Evolutionary conservation across 2,113 vertebrate genomes (phyloP).

Genomic region (Scatophagus argus): DNA sequence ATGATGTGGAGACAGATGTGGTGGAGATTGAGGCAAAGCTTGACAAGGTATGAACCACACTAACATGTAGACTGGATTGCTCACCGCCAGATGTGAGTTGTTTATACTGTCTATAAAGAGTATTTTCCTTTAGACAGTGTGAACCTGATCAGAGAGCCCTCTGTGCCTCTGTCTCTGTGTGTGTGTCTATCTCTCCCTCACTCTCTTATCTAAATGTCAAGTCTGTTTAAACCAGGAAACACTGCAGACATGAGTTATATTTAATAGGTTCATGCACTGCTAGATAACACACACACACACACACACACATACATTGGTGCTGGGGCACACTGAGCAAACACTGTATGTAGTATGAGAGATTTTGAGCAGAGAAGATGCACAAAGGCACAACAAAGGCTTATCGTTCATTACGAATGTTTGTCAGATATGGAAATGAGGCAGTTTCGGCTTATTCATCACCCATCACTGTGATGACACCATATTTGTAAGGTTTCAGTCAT

Average conservation of each 20-base stretch:
- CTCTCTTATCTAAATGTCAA: constrained; percentile 45
- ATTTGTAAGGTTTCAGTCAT: neutral
- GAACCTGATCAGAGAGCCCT: neutral
- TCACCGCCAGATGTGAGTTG: constrained; percentile 8
- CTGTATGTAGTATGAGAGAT: neutral
- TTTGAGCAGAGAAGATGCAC: neutral
- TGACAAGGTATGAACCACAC: constrained; percentile 89
- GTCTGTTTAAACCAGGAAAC: constrained; percentile 40
- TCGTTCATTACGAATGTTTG: neutral
- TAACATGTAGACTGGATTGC: neutral
- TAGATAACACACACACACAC: constrained; percentile 3
- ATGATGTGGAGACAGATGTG: constrained; percentile 98
- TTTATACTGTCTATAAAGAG: neutral
- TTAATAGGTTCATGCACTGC: constrained; percentile 17
- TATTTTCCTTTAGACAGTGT: neutral
- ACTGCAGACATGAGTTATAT: constrained; percentile 14
- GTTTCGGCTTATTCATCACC: constrained; percentile 1
- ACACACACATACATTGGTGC: neutral
- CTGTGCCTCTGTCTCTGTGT: neutral
- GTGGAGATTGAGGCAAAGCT: constrained; percentile 96
- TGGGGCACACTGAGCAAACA: constrained; percentile 29
- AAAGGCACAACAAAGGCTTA: neutral
- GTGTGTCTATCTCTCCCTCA: constrained; percentile 4
- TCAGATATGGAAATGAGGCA: neutral
- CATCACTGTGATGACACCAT: neutral